Conservation (phyloP, 2,113 vertebrate genomes). For the Myrmecobius fasciatus region DNA sequence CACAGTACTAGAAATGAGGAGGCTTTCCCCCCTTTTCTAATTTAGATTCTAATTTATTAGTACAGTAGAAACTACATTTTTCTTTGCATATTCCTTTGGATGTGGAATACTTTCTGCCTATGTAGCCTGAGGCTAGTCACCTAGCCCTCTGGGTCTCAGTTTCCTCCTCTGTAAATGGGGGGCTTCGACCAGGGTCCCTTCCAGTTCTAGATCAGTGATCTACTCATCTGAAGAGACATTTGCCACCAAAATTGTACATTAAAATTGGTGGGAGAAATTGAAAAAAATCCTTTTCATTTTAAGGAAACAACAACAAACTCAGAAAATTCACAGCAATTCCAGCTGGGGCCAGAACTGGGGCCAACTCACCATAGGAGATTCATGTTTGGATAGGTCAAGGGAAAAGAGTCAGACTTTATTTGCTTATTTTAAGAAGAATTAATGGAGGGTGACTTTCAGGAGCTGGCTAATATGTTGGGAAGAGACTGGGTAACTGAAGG, state of each 20-base stretch:
- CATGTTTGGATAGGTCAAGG: neutral
- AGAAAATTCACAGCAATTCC: neutral
- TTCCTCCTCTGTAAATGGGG: neutral
- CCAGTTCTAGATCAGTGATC: neutral
- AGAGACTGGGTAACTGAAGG: neutral
- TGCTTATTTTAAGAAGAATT: neutral
- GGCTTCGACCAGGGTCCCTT: neutral
- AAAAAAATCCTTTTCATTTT: neutral
- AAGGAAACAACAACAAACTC: neutral
- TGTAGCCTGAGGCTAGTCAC: neutral
- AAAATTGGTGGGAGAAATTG: neutral
- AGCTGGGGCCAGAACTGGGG: neutral
- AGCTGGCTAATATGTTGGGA: neutral
- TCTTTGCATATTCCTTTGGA: neutral
- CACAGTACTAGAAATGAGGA: neutral
- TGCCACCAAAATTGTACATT: neutral
- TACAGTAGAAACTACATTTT: neutral
- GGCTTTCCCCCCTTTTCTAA: neutral
- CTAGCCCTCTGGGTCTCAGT: neutral
- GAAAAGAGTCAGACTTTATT: neutral
- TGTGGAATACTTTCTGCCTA: neutral
- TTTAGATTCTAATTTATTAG: neutral
- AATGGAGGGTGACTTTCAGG: neutral
- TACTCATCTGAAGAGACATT: neutral
- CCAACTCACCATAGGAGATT: neutral